A percentile compares a stretch with the other conserved stretches of the same genome.
Evolutionary conservation across 2,113 vertebrate genomes (phyloP).

Genomic region (Cyanoderma ruficeps): DNA sequence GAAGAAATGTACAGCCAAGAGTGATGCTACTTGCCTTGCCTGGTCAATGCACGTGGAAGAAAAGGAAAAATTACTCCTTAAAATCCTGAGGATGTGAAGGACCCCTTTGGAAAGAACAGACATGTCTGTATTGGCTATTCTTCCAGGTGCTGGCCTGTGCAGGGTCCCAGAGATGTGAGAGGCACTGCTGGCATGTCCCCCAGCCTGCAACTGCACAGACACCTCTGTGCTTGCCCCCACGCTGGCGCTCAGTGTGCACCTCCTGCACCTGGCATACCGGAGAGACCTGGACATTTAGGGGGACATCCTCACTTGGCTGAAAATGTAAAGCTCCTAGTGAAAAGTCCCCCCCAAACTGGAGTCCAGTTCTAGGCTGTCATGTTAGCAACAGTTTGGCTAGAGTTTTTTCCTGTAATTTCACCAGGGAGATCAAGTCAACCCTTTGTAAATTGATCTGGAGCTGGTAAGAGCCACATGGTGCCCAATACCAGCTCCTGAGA

Average conservation of each 20-base stretch:
- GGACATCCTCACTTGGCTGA: background rate
- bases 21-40: background rate
- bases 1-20: background rate
- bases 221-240: background rate
- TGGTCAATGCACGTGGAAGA: background rate
- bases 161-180: background rate
- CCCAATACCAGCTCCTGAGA: background rate
- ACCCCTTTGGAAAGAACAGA: background rate
- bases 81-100: background rate
- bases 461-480: background rate
- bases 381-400: background rate
- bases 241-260: background rate
- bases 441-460: background rate
- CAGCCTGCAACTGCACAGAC: background rate
- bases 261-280: accelerated
- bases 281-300: background rate
- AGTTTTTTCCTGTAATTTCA: background rate
- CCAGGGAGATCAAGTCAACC: background rate
- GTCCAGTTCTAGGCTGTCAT: background rate
- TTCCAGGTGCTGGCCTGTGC: background rate
- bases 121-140: background rate
- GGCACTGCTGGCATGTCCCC: accelerated
- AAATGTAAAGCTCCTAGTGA: background rate
- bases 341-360: background rate
- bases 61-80: background rate